A percentile compares a stretch with the other conserved stretches of the same genome.
Evolutionary conservation across 2,888 invertebrate species (phyloP).

Genomic region (Argyresthia albistria): DNA sequence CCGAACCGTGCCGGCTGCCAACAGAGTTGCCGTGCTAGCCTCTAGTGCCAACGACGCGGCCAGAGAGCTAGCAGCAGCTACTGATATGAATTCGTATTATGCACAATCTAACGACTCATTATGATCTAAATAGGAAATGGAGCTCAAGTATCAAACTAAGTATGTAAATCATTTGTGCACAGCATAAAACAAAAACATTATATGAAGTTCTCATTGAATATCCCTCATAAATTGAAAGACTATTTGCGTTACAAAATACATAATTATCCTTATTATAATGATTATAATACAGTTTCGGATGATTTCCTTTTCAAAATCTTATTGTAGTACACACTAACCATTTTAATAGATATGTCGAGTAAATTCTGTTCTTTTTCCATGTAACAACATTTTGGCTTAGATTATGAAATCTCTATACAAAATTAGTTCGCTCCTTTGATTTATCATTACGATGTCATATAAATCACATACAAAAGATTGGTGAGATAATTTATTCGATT

Average conservation of each 20-base stretch:
- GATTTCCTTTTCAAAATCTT: constrained; percentile 59
- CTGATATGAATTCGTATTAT: constrained; percentile 47
- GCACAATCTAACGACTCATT: constrained; percentile 57
- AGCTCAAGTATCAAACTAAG: constrained; percentile 34
- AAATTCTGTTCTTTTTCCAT: constrained; percentile 69
- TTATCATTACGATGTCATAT: constrained; percentile 29
- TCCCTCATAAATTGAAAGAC: constrained; percentile 65
- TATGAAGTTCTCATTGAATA: constrained; percentile 52
- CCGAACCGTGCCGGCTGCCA: background rate
- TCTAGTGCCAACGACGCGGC: constrained; percentile 1
- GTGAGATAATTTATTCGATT: constrained; percentile 17
- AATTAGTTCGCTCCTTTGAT: constrained; percentile 39
- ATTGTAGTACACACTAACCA: constrained; percentile 70
- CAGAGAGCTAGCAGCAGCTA: constrained; percentile 28
- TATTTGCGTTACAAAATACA: constrained; percentile 68
- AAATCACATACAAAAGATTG: constrained; percentile 36
- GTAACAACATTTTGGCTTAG: constrained; percentile 66
- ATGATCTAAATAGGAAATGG: constrained; percentile 42
- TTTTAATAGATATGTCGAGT: constrained; percentile 72
- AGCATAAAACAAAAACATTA: constrained; percentile 55
- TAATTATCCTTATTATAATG: constrained; percentile 63
- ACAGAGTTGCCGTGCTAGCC: background rate
- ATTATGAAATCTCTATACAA: constrained; percentile 45
- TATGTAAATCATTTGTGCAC: constrained; percentile 55
- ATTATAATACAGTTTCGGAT: constrained; percentile 60